Conservation (phyloP, 2,797 vertebrate species). For the Arctocebus calabarensis region DNA sequence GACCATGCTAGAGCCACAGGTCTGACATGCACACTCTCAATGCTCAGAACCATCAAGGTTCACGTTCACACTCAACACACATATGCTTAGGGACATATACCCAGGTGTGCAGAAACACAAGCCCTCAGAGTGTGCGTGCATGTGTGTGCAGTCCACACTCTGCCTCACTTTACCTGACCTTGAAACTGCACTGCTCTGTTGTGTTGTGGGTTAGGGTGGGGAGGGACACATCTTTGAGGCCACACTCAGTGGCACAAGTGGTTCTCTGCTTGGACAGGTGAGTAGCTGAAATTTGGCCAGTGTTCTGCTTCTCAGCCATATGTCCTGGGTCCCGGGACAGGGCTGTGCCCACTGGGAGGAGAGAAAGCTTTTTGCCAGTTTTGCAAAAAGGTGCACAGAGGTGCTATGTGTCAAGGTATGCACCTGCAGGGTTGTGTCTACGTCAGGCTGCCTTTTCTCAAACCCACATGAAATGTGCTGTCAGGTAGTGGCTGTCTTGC, state of each 20-base stretch:
- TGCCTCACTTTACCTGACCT: not conserved
- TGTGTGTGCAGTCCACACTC: accelerated
- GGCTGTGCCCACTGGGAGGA: not conserved
- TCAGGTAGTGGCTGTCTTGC: not conserved
- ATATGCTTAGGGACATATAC: not conserved
- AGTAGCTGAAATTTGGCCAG: slow-evolving; percentile 46
- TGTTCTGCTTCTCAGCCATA: not conserved
- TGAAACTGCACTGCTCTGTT: not conserved
- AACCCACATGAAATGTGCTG: not conserved
- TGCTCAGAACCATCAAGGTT: not conserved
- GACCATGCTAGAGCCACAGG: not conserved
- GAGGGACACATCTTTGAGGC: not conserved
- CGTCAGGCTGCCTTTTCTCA: not conserved
- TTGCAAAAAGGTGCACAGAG: not conserved
- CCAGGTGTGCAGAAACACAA: not conserved
- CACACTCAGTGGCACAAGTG: not conserved
- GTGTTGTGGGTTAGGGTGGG: not conserved
- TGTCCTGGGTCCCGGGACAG: not conserved
- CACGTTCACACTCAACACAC: not conserved
- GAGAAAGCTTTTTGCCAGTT: not conserved
- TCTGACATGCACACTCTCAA: accelerated
- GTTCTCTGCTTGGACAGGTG: slow-evolving; percentile 66
- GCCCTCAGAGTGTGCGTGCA: not conserved
- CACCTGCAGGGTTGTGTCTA: not conserved
- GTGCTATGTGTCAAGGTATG: not conserved